Evolutionary conservation across 2,113 vertebrate species (phyloP), one percentile per base, ranked within the genome.

Genomic region (Galeopterus variegatus): DNA sequence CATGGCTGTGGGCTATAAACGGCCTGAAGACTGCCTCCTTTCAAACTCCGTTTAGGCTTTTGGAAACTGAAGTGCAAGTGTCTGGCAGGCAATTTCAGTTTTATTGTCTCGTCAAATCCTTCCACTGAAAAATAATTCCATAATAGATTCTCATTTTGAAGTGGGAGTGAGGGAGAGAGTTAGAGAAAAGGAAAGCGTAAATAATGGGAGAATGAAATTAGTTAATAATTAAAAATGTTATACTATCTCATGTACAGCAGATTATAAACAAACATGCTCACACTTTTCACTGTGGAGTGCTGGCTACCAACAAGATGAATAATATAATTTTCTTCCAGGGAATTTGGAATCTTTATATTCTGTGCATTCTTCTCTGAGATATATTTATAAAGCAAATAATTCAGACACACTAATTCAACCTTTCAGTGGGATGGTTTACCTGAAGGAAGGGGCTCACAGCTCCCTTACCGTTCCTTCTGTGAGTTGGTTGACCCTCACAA

Each of bases 81-180:
- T 84, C 64, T 87, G 86, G 41, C 21, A 75, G 64, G 84, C 0
- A 10, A 84, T 85, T 89, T 70, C 11, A 33, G 24, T 64, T 45
- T 91, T 73, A 52, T 56, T 60, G 8, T 48, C 58, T 75, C 75
- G 58, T 89, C 50, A 75, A 52, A 41, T 85, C 48, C 45, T 79
- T 73, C 50, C 60, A 64, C 36, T n/a, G 33, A 75, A 80, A 60
- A 67, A 48, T 24, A 12, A 72, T 10, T 23, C 28, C 5, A 28
- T 58, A 87, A 67, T 23, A 88, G 33, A 88, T 72, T 67, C 45
- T 93, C 13, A 31, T 26, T 88, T 92, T 94, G 70, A 94, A 89
- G 33, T 19, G 15, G 13, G 58, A 94, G 17, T 28, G 1, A 8
- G 11, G 48, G 8, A 64, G 23, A 94, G n/a, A 65, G 52, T 24